These are phyloP conservation scores for Eublepharis macularius DNA, from an alignment of 2,113 vertebrate genomes.

Conservation along the genomic window DNA sequence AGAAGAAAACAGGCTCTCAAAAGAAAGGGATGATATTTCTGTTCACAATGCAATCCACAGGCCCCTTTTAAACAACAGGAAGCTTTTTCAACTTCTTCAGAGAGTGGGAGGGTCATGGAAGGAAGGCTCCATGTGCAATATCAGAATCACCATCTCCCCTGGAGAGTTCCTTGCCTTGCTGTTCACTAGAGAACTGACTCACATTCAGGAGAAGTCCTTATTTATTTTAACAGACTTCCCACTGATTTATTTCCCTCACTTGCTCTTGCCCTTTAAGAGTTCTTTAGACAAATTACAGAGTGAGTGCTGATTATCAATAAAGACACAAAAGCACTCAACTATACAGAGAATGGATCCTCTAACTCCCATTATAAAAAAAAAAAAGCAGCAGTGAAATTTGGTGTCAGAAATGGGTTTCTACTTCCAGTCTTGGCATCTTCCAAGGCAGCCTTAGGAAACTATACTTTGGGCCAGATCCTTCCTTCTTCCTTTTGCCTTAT, in stretches of 20 bases:
- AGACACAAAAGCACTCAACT: too few species aligned
- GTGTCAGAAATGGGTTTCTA: neutral
- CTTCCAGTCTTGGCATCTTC: neutral
- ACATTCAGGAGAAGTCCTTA: neutral
- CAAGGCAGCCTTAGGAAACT: neutral
- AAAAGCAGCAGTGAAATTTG: too few species aligned
- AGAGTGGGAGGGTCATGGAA: neutral
- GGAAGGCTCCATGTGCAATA: neutral
- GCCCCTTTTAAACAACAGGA: neutral
- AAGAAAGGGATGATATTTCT: too few species aligned
- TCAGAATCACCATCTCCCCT: neutral
- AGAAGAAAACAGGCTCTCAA: too few species aligned
- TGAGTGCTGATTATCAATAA: neutral
- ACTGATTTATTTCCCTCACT: neutral
- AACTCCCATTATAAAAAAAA: too few species aligned
- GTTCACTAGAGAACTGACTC: neutral
- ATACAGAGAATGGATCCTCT: too few species aligned
- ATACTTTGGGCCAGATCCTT: neutral
- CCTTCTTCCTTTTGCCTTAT: neutral
- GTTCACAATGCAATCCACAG: neutral
- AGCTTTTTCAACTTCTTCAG: neutral
- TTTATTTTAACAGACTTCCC: neutral
- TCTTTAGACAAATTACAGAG: neutral
- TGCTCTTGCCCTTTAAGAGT: neutral
- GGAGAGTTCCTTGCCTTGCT: neutral